phyloP scores from a whole-genome alignment of 2,888 invertebrate genomes.

The Nebria salina region DNA sequence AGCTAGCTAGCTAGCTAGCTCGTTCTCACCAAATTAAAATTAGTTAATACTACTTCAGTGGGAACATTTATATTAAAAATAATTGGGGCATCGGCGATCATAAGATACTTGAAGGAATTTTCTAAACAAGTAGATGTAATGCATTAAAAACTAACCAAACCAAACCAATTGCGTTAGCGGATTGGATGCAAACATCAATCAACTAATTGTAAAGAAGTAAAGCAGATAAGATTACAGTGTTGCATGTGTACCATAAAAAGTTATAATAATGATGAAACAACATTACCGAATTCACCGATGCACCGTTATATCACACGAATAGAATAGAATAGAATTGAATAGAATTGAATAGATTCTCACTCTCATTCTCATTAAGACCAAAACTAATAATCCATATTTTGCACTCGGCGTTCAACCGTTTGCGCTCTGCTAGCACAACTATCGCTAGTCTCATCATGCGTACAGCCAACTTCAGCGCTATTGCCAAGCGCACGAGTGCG shows the following conservation, averaged over 20 bases:
- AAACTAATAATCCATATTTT: constrained; percentile 6
- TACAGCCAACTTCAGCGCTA: not conserved
- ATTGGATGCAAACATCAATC: too few species aligned
- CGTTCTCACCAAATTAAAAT: constrained; percentile 1
- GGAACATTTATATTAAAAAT: not conserved
- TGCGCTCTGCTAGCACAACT: constrained; percentile 12
- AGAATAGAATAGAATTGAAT: not conserved
- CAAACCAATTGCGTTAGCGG: not conserved
- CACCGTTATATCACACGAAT: not conserved
- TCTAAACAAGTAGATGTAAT: not conserved
- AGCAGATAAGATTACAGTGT: not conserved
- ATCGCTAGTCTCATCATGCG: not conserved
- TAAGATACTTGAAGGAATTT: not conserved
- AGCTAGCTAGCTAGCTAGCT: not conserved
- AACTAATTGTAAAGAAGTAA: too few species aligned
- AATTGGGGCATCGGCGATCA: not conserved
- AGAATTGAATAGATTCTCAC: too few species aligned
- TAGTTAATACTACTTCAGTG: constrained; percentile 1
- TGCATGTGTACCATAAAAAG: not conserved
- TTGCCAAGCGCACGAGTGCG: constrained; percentile 54
- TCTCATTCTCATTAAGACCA: not conserved
- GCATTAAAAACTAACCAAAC: not conserved
- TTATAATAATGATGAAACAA: not conserved
- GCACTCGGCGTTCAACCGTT: constrained; percentile 10
- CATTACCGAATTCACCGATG: not conserved